Conservation (phyloP, 2,113 vertebrate species). For the Thomomys bottae region DNA sequence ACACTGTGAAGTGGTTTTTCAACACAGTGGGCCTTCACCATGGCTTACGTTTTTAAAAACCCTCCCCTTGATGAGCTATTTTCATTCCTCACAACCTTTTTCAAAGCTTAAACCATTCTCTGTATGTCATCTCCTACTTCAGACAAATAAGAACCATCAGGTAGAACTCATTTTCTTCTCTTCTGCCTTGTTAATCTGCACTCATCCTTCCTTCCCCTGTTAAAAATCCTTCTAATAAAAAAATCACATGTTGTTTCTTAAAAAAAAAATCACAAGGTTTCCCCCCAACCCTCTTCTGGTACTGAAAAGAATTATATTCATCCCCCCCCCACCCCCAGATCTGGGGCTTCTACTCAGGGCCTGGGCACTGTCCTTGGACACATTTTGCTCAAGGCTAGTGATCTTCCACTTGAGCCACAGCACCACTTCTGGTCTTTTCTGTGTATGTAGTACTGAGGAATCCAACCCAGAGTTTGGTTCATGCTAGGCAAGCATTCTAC, state of each 20-base stretch:
- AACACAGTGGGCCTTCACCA: background rate
- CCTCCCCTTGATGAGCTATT: background rate
- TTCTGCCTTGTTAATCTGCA: conserved; percentile 8
- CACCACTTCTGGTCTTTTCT: too few species aligned
- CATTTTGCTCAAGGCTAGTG: too few species aligned
- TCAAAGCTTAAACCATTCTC: conserved; percentile 13
- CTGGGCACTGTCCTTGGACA: too few species aligned
- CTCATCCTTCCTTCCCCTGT: background rate
- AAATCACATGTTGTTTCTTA: too few species aligned
- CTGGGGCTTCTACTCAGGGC: too few species aligned
- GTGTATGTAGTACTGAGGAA: too few species aligned
- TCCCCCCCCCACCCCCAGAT: too few species aligned
- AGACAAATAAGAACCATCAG: background rate
- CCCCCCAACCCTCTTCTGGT: too few species aligned
- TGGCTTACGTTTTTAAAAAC: background rate
- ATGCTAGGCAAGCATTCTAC: too few species aligned
- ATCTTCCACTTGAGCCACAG: too few species aligned
- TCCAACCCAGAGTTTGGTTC: too few species aligned
- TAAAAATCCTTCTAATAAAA: too few species aligned
- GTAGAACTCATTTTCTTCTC: background rate
- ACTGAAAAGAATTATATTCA: background rate
- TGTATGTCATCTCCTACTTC: background rate
- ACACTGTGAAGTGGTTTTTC: background rate
- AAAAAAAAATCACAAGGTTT: background rate
- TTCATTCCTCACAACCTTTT: background rate